Evolutionary conservation across 2,888 invertebrate species (phyloP), one percentile per base, ranked within the genome.

Genomic region (Eucera pruinosa): DNA sequence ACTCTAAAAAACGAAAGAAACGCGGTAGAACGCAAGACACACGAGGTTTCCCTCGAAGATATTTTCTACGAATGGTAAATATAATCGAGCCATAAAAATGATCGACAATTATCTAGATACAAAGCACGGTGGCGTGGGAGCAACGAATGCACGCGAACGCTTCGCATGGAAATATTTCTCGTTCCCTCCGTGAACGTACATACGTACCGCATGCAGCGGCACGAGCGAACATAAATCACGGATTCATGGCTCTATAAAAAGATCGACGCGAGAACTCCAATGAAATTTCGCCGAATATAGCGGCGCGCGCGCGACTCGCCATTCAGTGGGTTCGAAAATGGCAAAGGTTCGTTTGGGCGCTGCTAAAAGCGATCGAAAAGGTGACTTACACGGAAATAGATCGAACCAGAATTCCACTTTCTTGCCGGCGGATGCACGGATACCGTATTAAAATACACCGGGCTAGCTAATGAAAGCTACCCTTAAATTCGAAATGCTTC

Each of bases 231-330:
- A 23, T 65, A 52, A 72, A 55, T 70, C 71, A 60, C 41, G 57
- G 48, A 57, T 57, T 58, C 62, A 43, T 36, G 23, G 39, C n/a
- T 15, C 61, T 71, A 62, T 62, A 57, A 64, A 74, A 52, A 71
- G 48, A 71, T 57, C 45, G 60, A 39, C 45, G 36, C n/a, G 11
- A 20, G n/a, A 15, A 11, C 41, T 36, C 18, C 0, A 18, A 5
- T n/a, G 45, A 36, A 33, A 18, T 7, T 23, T 9, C 15, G 66
- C 20, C 11, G 36, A 58, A 58, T 71, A 58, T 50, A 68, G 7
- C 30, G n/a, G n/a, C n/a, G n/a, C n/a, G n/a, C n/a, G n/a, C n/a
- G 50, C 43, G 25, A 33, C 15, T 23, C 5, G 25, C 71, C 30
- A 52, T 64, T 72, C 52, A 52, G 15, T 3, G n/a, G 4, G 43